Percentiles rank a stretch among this genome's conserved stretches.
Conservation (phyloP, 1,140 invertebrate genomes). For the Drosophila tristis region DNA sequence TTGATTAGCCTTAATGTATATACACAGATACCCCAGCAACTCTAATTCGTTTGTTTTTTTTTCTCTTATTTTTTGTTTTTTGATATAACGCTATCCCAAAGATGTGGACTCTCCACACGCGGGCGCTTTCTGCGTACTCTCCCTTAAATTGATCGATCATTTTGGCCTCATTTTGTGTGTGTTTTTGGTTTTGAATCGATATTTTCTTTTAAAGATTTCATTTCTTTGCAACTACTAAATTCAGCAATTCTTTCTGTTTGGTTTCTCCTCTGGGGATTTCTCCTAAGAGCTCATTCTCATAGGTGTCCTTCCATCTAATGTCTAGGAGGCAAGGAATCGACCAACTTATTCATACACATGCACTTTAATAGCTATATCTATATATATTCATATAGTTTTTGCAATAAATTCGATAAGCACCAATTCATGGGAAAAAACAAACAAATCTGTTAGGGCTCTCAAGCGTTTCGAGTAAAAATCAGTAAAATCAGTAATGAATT, state of each 20-base stretch:
- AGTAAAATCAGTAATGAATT: slow-evolving; percentile 10
- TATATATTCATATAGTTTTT: slow-evolving; percentile 36
- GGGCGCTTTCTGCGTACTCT: not conserved
- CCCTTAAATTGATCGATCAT: slow-evolving; percentile 33
- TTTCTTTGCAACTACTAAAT: slow-evolving; percentile 66
- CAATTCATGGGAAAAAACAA: slow-evolving; percentile 69
- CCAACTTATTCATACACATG: slow-evolving; percentile 1
- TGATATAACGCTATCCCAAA: slow-evolving; percentile 49
- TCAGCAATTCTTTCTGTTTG: slow-evolving; percentile 72
- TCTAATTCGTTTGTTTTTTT: not conserved
- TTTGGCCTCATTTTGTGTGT: slow-evolving; percentile 48
- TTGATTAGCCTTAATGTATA: slow-evolving; percentile 61
- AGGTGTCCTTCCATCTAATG: slow-evolving; percentile 13
- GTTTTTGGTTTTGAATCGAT: slow-evolving; percentile 33
- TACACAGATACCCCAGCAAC: slow-evolving; percentile 42
- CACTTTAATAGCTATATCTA: slow-evolving; percentile 37
- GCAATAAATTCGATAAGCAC: slow-evolving; percentile 83
- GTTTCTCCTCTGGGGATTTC: slow-evolving; percentile 26
- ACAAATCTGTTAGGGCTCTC: slow-evolving; percentile 6
- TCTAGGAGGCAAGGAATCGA: slow-evolving; percentile 43
- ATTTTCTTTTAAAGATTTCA: slow-evolving; percentile 64
- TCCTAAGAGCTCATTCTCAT: slow-evolving; percentile 1
- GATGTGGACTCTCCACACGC: slow-evolving; percentile 17
- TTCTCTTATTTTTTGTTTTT: not conserved
- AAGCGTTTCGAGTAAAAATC: slow-evolving; percentile 26